Evolutionary conservation across 2,113 vertebrate genomes (phyloP), one percentile per base, ranked within the genome.

Genomic region (Oncorhynchus mykiss): DNA sequence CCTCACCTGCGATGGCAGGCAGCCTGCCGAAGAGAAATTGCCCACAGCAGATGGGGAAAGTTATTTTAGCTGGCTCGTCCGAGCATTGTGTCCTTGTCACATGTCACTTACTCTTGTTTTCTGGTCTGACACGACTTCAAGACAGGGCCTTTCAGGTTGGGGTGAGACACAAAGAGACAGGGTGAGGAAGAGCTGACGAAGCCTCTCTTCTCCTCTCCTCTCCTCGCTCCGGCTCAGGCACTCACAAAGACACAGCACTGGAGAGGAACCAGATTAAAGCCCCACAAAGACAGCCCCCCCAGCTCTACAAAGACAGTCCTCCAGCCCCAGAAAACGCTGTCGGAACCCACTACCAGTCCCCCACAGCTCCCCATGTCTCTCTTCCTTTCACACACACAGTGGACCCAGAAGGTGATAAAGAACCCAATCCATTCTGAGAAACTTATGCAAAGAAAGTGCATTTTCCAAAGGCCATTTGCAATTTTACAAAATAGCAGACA

Each of bases 61-160:
- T 87, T 85, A 73, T 87, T 87, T 80, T 80, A 86, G 86, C 82
- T 76, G 84, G 77, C 85, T 85, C 80, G 81, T 88, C 82, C 81
- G 29, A 87, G 89, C 85, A 88, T 91, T 90, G 88, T 88, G 88
- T 92, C 86, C 90, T 90, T 91, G 90, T 92, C 91, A 90, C 86
- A 89, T 89, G 91, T 92, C 92, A 90, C 86, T 91, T 88, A 91
- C 84, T 87, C 86, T 89, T 90, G 86, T 90, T 91, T 79, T 88
- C 83, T 71, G 60, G 71, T 84, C 78, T 89, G 91, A 91, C 89
- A 88, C 85, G 84, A 80, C 84, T 89, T 91, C 85, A 81, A 85
- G 86, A 87, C 86, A 76, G 80, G 80, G 80, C 75, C 77, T 85
- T 90, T 87, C 80, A 71, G 77, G 79, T 85, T 80, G 49, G 72